Evolutionary conservation across 2,113 vertebrate species (phyloP).

Genomic region (Motacilla tschutschensis): DNA sequence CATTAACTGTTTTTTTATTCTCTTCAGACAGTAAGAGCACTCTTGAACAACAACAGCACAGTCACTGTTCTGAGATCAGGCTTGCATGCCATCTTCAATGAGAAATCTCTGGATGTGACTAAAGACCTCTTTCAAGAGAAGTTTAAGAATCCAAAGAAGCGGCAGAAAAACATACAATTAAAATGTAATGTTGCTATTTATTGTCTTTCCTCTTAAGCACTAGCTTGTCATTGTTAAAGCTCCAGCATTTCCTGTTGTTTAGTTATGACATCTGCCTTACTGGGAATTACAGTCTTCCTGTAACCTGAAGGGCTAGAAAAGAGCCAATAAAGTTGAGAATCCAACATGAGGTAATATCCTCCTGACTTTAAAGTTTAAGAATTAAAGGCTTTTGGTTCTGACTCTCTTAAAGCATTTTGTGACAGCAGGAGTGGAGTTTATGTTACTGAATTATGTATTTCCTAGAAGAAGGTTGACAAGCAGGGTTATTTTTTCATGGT

Average conservation of each 20-base stretch:
- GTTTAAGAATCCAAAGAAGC: background rate
- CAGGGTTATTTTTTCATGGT: background rate
- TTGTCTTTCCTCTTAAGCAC: background rate
- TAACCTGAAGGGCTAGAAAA: background rate
- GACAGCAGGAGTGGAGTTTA: background rate
- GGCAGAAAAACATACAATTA: constrained; percentile 31
- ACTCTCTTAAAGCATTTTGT: background rate
- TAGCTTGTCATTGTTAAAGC: background rate
- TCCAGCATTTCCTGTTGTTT: constrained; percentile 13
- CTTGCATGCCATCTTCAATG: constrained; percentile 38
- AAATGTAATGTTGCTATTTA: constrained; percentile 61
- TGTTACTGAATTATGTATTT: background rate
- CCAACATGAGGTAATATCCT: background rate
- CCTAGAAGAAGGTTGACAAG: background rate
- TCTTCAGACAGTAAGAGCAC: constrained; percentile 57
- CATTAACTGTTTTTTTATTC: background rate
- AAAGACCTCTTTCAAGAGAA: background rate
- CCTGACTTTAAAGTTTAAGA: constrained; percentile 11
- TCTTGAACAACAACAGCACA: constrained; percentile 52
- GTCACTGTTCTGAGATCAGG: constrained; percentile 49
- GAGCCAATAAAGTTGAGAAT: constrained; percentile 8
- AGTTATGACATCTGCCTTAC: background rate
- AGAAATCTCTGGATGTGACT: constrained; percentile 33
- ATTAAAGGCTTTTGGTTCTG: background rate
- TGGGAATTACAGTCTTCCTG: background rate